Evolutionary conservation across 1,140 invertebrate genomes (phyloP), one percentile per base, ranked within the genome.

Genomic region (Drosophila mayri): DNA sequence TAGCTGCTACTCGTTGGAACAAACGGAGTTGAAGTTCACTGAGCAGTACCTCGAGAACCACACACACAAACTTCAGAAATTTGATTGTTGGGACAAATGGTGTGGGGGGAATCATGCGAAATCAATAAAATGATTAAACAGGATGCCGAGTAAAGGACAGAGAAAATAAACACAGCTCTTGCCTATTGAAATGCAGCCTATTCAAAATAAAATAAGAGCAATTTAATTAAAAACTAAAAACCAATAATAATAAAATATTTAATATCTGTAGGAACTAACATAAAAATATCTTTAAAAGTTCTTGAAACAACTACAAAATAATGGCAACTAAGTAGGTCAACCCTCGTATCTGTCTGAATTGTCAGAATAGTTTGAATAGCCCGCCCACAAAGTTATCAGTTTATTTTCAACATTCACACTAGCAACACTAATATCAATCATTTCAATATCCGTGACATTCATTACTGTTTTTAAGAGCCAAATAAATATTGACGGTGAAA

Each of bases 71-170:
- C 35, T 4, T 38, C 12, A 40, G 28, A 58, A 71, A 41, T 72
- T 43, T 59, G 37, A 71, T 71, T 37, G 52, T 71, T 70, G 14
- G 63, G 59, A 25, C 18, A 37, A 46, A 37, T 28, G 22, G n/a
- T 22, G 12, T 63, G 12, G 2, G 58, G 14, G 2, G 6, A 63
- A n/a, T n/a, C 9, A 37, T 25, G 20, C 14, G 8, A 35, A 37
- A 37, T 37, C n/a, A 41, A 44, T 37, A 28, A 20, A 37, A 59
- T 59, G 37, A 38, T 63, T 43, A n/a, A 28, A 32, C 22, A 14
- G 8, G 16, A 28, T 28, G 20, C 16, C 22, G 28, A 16, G 12
- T n/a, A 12, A 25, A 38, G 40, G 28, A 20, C 16, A 12, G 20
- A 49, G n/a, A 30, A 49, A 49, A 49, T 49, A 30, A 30, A 49